Conservation (phyloP, 2,797 vertebrate species). For the Sebastes matsubarae region DNA sequence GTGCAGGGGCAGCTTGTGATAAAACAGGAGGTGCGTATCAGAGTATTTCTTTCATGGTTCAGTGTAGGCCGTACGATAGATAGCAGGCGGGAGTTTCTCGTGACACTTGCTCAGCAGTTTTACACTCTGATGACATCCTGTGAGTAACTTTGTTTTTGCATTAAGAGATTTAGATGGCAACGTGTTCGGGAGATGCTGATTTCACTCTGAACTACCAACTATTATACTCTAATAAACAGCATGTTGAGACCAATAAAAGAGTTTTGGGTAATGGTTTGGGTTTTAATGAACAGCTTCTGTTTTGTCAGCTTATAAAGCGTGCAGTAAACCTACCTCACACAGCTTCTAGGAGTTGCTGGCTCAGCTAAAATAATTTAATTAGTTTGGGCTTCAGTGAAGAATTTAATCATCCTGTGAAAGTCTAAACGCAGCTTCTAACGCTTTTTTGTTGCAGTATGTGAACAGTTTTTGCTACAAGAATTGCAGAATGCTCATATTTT, state of each 20-base stretch:
- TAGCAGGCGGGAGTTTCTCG: neutral
- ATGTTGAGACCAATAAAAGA: neutral
- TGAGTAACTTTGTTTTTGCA: neutral
- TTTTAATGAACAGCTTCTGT: neutral
- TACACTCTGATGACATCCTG: neutral
- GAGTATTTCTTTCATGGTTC: neutral
- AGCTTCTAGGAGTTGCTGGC: neutral
- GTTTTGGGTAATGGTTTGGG: neutral
- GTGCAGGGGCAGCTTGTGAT: neutral
- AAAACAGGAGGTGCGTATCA: slow-evolving; percentile 2
- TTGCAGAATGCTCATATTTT: neutral
- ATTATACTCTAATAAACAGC: neutral
- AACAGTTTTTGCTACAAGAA: neutral
- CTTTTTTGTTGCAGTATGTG: neutral
- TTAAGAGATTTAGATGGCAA: neutral
- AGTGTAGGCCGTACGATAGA: slow-evolving; percentile 4
- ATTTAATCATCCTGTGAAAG: slow-evolving; percentile 1
- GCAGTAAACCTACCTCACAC: neutral
- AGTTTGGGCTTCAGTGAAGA: neutral
- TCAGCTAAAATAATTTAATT: slow-evolving; percentile 24
- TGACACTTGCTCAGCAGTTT: slow-evolving; percentile 9
- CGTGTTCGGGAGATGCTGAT: neutral
- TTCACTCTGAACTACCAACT: neutral
- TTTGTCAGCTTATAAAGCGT: slow-evolving; percentile 27
- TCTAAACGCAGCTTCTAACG: neutral